Base-by-base conservation (phyloP, 92 coral and sea anemone genomes). In the Palythoa caribaeorum region DNA sequence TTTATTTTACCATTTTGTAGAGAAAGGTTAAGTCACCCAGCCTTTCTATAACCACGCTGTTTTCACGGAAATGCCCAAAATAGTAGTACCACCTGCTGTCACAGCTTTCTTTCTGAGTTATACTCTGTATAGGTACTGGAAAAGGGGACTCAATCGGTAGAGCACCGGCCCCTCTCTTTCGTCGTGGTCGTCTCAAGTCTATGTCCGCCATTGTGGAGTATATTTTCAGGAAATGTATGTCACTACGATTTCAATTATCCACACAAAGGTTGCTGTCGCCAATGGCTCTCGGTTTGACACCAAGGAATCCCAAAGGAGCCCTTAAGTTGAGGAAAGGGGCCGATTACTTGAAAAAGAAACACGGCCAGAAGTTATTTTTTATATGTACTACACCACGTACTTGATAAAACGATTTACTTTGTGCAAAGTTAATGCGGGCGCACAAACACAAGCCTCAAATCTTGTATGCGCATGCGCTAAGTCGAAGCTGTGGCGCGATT, bases 21-120 rank as follows among this genome's bases (percentile, higher is more conserved):
- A 96, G 92, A 77, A 92, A 95, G 12, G 98, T 94, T 38, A 96
- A 83, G 88, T 96, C 99, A 9, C 99, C 99, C 68, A 89, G 87
- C 72, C 92, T 91, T 87, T 96, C 98, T 20, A 96, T 87, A 36
- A 95, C 92, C 7, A 96, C 98, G 57, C 96, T 92, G 80, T 92
- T 91, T 79, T 90, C 94, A 44, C 99, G 81, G 50, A 96, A 91
- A 80, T 90, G 80, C 7, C 99, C 99, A 66, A 93, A 91, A 80
- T 96, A 96, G 77, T 92, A 96, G 78, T 90, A 96, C 99, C 99
- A 96, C 62, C 95, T 84, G 17, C 89, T 89, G 44, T 84, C 91
- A 79, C 90, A 90, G 36, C 90, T 47, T 50, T 81, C 89, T 79
- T 94, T 93, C 71, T 65, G 76, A 20, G 98, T 93, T 17, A 95